These are phyloP conservation scores for Jaculus jaculus DNA, from an alignment of 2,113 vertebrate species.

Conservation along the genomic window DNA sequence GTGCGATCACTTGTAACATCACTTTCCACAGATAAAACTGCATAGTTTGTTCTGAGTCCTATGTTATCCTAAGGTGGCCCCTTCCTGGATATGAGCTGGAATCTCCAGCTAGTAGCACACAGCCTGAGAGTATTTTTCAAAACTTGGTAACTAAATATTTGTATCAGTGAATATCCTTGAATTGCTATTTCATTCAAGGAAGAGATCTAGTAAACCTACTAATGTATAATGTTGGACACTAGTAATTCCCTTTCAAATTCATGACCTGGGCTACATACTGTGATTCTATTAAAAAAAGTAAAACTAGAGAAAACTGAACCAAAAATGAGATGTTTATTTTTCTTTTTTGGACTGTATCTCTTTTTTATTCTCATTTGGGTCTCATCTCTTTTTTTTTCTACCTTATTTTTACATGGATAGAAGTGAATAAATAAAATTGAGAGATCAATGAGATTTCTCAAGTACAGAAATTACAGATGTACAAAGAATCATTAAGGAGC, in stretches of 20 bases:
- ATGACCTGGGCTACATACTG: not conserved
- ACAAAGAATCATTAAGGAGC: not conserved
- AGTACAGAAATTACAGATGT: not conserved
- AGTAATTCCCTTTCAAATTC: not conserved
- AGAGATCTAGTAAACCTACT: not conserved
- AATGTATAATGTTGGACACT: not conserved
- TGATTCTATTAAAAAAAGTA: not conserved
- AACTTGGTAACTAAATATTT: not conserved
- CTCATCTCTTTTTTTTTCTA: not conserved
- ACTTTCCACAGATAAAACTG: not conserved
- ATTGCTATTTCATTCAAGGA: constrained; percentile 30
- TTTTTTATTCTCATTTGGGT: constrained; percentile 12
- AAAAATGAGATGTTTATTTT: constrained; percentile 12
- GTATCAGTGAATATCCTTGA: not conserved
- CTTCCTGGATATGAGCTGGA: not conserved
- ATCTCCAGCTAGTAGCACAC: not conserved
- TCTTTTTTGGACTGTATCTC: not conserved
- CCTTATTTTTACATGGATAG: constrained; percentile 33
- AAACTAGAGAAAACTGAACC: not conserved
- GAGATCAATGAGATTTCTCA: constrained; percentile 19
- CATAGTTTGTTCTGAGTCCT: not conserved
- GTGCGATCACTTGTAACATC: not conserved
- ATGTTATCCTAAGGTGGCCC: not conserved
- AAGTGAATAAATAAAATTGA: constrained; percentile 31
- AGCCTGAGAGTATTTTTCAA: not conserved